Evolutionary conservation across 2,797 vertebrate genomes (phyloP), one percentile per base, ranked within the genome.

Genomic region (Helostoma temminkii): DNA sequence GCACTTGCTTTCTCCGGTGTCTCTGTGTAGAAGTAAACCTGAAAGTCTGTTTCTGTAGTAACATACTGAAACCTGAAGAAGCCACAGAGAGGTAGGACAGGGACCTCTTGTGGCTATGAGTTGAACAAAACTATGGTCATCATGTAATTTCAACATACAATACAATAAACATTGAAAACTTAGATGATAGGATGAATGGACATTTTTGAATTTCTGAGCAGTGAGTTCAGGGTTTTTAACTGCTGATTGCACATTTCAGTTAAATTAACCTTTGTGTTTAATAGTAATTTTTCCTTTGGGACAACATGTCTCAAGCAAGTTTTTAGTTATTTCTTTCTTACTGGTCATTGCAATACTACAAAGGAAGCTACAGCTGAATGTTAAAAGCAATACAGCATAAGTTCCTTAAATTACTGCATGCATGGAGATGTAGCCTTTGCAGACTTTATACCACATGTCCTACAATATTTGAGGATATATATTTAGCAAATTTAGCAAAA

Each of bases 1-100:
- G 52, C 14, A 32, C 73, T 63, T 46, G 70, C 77, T 45, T 81
- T 83, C 61, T 54, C 88, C 39, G 1, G 64, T 65, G 89, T 84
- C 45, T 2, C 26, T 62, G 2, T 19, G 34, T n/a, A 16, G 45
- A 48, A 74, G 12, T 34, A 26, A 24, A 42, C 18, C 11, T 18
- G 15, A 3, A 15, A n/a, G 9, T 30, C 8, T 47, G 19, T 18
- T 36, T 19, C 32, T 60, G 47, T 19, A n/a, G 15, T 6, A 15
- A 37, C 0, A 21, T n/a, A n/a, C 0, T 14, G 16, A 34, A 47
- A 21, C 36, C 8, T 37, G 28, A 50, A 18, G 16, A 2, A 54
- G n/a, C n/a, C n/a, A n/a, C n/a, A n/a, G n/a, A n/a, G 14, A 14
- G 0, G 7, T 3, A n/a, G 50, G 10, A 65, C 71, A 76, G 69